A percentile compares a stretch with the other conserved stretches of the same genome.
These are phyloP conservation scores for Stylophora pistillata DNA, from an alignment of 64 coral and sea anemone genomes.

Conservation along the genomic window DNA sequence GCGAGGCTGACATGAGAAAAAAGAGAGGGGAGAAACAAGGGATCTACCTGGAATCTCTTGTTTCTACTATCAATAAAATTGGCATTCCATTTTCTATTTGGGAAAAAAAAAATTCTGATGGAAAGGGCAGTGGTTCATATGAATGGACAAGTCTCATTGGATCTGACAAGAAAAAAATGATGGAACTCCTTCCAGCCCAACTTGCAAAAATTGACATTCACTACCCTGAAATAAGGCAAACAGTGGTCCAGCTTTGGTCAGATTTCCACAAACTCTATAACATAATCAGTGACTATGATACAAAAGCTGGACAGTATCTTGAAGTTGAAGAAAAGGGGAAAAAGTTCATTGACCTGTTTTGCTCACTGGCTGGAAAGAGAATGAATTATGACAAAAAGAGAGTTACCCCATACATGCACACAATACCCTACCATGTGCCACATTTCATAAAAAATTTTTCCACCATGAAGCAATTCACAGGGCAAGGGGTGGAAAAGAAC, in stretches of 20 bases:
- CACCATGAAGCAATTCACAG: slow-evolving; percentile 52
- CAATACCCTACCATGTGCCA: slow-evolving; percentile 38
- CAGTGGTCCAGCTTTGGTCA: not conserved
- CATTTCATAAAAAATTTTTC: slow-evolving; percentile 19
- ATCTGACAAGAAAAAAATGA: slow-evolving; percentile 20
- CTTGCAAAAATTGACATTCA: not conserved
- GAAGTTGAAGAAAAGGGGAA: slow-evolving; percentile 41
- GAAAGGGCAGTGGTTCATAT: not conserved
- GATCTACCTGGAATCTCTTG: slow-evolving; percentile 32
- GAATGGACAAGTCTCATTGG: slow-evolving; percentile 49
- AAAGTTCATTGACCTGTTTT: slow-evolving; percentile 25
- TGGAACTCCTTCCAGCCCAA: slow-evolving; percentile 2
- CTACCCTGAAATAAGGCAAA: slow-evolving; percentile 11
- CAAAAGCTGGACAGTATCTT: not conserved
- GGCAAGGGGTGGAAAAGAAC: slow-evolving; percentile 69
- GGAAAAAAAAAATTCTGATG: slow-evolving; percentile 39
- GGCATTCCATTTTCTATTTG: slow-evolving; percentile 56
- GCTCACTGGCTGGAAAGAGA: slow-evolving; percentile 7
- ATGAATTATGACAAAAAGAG: slow-evolving; percentile 23
- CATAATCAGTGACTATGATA: not conserved
- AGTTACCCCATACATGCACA: slow-evolving; percentile 58
- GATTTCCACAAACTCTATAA: not conserved
- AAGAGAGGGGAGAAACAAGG: slow-evolving; percentile 42
- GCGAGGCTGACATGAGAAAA: slow-evolving; percentile 48
- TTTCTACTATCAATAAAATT: slow-evolving; percentile 28